A percentile compares a stretch with the other conserved stretches of the same genome.
Evolutionary conservation across 2,888 invertebrate genomes (phyloP).

Genomic region (Dolichopus griseipennis): DNA sequence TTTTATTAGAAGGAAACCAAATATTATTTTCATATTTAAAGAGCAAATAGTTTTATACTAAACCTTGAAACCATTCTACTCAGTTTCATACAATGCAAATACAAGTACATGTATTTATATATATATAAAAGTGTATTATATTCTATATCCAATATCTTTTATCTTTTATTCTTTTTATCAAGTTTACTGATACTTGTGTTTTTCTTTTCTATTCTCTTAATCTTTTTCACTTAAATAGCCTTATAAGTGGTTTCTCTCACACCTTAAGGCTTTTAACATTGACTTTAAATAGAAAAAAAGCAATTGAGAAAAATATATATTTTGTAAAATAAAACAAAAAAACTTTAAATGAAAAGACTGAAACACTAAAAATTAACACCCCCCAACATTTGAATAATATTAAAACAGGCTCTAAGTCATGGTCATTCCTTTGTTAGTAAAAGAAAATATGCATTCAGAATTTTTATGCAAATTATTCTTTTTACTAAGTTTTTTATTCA

Average conservation of each 20-base stretch:
- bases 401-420: neutral
- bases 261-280: constrained; percentile 1
- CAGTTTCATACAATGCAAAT: too few relatives aligned
- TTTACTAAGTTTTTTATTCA: neutral
- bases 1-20: too few relatives aligned
- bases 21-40: too few relatives aligned
- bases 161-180: neutral
- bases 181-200: neutral
- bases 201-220: neutral
- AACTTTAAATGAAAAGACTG: neutral
- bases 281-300: neutral
- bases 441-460: neutral
- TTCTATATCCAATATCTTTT: too few relatives aligned
- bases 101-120: too few relatives aligned
- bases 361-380: neutral
- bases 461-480: neutral
- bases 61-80: too few relatives aligned
- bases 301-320: too few relatives aligned
- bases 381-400: too few relatives aligned
- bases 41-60: too few relatives aligned
- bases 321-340: neutral
- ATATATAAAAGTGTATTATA: too few relatives aligned
- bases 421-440: neutral
- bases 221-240: constrained; percentile 4
- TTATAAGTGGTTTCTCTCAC: neutral